These are phyloP conservation scores for Brachystomella parvula DNA, from an alignment of 1,140 invertebrate species.

Conservation along the genomic window DNA sequence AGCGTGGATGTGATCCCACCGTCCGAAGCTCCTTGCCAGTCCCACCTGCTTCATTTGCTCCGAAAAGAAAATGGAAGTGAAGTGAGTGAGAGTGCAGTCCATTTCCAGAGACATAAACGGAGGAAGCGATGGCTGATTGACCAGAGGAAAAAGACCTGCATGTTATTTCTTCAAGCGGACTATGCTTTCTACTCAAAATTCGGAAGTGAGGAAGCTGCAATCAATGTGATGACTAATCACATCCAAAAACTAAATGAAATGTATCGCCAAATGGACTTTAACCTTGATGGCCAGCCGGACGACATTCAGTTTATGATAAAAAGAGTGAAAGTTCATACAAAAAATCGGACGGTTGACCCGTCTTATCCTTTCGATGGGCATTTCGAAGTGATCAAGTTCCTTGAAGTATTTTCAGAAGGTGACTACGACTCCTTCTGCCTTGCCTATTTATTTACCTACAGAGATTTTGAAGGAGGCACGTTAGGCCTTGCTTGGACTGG, in stretches of 20 bases:
- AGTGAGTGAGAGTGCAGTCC: background rate
- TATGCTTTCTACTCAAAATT: slow-evolving; percentile 88
- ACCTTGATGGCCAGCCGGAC: slow-evolving; percentile 79
- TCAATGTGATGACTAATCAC: slow-evolving; percentile 88
- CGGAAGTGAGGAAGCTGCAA: slow-evolving; percentile 84
- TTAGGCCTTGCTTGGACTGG: slow-evolving; percentile 95
- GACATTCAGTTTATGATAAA: slow-evolving; percentile 96
- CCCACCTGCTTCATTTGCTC: slow-evolving; percentile 38
- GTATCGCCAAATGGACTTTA: slow-evolving; percentile 86
- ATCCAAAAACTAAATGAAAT: slow-evolving; percentile 89
- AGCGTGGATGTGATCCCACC: slow-evolving; percentile 25
- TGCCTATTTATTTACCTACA: slow-evolving; percentile 97
- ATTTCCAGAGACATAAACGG: background rate
- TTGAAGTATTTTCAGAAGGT: slow-evolving; percentile 91
- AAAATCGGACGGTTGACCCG: slow-evolving; percentile 69
- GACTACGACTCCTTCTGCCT: slow-evolving; percentile 97
- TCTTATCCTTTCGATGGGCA: slow-evolving; percentile 83
- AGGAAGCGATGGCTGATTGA: slow-evolving; percentile 28
- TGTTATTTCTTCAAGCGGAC: slow-evolving; percentile 89
- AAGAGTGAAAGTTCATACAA: slow-evolving; percentile 84
- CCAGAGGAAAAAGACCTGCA: slow-evolving; percentile 54
- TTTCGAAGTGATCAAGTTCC: slow-evolving; percentile 88
- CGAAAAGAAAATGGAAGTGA: slow-evolving; percentile 22
- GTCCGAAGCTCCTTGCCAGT: slow-evolving; percentile 27
- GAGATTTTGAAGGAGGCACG: slow-evolving; percentile 98